phyloP scores from a whole-genome alignment of 1,140 invertebrate genomes.

The Zaprionus taronus region DNA sequence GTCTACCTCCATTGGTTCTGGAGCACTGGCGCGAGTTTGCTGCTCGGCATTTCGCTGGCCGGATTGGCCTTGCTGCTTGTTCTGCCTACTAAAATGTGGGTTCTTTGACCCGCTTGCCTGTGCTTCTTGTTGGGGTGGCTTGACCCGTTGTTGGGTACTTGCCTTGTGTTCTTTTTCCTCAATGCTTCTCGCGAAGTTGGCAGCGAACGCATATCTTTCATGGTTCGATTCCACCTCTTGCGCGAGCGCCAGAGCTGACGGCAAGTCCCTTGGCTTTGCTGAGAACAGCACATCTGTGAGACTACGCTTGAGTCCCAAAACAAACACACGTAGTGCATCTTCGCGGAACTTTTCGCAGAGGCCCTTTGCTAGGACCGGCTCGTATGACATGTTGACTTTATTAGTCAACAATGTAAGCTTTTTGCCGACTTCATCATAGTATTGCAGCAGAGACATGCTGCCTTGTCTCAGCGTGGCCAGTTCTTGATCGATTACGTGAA shows the following conservation, averaged over 20 bases:
- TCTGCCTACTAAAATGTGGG: neutral
- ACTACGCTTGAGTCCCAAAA: neutral
- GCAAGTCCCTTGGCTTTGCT: neutral
- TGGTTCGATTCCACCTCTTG: neutral
- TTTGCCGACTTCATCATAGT: slow-evolving; percentile 40
- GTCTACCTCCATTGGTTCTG: neutral
- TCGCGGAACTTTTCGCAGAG: neutral
- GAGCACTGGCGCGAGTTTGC: neutral
- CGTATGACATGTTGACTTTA: slow-evolving; percentile 33
- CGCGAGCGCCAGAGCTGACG: neutral
- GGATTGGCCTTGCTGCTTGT: neutral
- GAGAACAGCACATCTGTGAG: neutral
- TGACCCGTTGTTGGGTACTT: neutral
- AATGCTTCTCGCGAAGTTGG: neutral
- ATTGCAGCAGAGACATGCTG: slow-evolving; percentile 10
- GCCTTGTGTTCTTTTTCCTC: neutral
- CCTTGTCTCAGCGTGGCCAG: slow-evolving; percentile 30
- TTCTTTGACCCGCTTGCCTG: neutral
- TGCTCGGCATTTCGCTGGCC: neutral
- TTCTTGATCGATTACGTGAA: slow-evolving; percentile 45
- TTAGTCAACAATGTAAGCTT: slow-evolving; percentile 35
- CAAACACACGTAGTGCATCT: neutral
- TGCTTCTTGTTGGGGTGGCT: neutral
- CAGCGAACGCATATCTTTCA: neutral
- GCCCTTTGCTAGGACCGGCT: slow-evolving; percentile 9